Percentiles rank a stretch among this genome's conserved stretches.
phyloP scores from a whole-genome alignment of 2,797 vertebrate genomes.

The Astyanax mexicanus region DNA sequence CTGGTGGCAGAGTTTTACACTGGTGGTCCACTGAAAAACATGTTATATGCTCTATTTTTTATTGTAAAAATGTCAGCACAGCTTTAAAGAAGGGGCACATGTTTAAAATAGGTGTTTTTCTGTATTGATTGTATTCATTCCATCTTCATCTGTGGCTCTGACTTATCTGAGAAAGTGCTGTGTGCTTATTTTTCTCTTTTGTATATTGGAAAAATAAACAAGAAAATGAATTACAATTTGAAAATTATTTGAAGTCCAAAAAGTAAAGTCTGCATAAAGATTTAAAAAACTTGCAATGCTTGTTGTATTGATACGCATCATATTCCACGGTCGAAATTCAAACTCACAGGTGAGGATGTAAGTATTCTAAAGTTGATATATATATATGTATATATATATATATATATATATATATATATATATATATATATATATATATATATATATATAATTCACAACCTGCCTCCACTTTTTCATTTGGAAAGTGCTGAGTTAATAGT shows the following conservation, averaged over 20 bases:
- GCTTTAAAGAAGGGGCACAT: not conserved
- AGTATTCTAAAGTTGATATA: too few relatives aligned
- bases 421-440: constrained; percentile 46
- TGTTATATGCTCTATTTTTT: too few relatives aligned
- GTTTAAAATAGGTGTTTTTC: not conserved
- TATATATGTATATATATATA: constrained; percentile 46
- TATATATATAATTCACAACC: constrained; percentile 53
- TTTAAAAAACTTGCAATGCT: not conserved
- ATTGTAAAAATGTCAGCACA: too few relatives aligned
- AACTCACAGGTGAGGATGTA: not conserved
- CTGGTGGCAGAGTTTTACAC: too few relatives aligned
- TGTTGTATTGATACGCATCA: not conserved
- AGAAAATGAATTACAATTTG: too few relatives aligned
- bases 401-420: constrained; percentile 55
- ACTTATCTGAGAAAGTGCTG: not conserved
- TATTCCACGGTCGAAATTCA: not conserved
- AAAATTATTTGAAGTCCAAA: not conserved
- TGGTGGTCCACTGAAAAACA: too few relatives aligned
- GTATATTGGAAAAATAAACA: not conserved
- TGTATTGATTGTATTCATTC: not conserved
- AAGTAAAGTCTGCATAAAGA: not conserved
- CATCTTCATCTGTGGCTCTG: not conserved
- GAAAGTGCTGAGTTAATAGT: constrained; percentile 56
- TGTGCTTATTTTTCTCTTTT: not conserved
- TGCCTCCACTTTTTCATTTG: constrained; percentile 50